These are phyloP conservation scores for Alviniconcha strummeri DNA, from an alignment of 2,888 invertebrate species.

Conservation along the genomic window DNA sequence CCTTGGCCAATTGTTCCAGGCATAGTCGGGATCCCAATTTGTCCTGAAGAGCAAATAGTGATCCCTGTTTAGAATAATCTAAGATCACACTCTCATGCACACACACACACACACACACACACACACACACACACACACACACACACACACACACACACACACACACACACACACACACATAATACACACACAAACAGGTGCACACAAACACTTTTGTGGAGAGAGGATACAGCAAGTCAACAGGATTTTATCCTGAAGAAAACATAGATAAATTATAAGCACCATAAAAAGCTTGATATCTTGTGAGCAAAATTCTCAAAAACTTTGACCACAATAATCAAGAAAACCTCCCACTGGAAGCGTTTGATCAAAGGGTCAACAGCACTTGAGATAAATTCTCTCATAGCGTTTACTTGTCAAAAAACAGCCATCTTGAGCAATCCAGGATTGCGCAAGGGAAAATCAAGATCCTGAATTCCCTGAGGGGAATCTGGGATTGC, in stretches of 20 bases:
- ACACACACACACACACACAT: slow-evolving; percentile 2
- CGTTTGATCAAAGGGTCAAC: too few relatives aligned
- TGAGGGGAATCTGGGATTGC: too few relatives aligned
- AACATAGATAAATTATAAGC: background rate
- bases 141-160: background rate
- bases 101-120: slow-evolving; percentile 2
- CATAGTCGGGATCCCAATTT: background rate
- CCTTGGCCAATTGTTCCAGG: background rate
- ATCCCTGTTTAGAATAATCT: background rate
- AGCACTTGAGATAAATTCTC: too few relatives aligned
- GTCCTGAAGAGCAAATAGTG: background rate
- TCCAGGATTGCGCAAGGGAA: too few relatives aligned
- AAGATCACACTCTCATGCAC: background rate
- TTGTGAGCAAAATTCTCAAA: too few relatives aligned
- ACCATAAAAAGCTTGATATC: background rate
- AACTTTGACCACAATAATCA: too few relatives aligned
- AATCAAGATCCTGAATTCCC: too few relatives aligned
- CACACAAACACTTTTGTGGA: background rate
- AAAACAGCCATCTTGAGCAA: too few relatives aligned
- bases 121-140: background rate
- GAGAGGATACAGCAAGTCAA: background rate
- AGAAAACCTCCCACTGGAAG: too few relatives aligned
- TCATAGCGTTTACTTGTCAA: too few relatives aligned
- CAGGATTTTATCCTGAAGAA: background rate
- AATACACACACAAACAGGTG: background rate